These are phyloP conservation scores for Sternotherus odoratus DNA, from an alignment of 2,797 vertebrate genomes.

Conservation along the genomic window DNA sequence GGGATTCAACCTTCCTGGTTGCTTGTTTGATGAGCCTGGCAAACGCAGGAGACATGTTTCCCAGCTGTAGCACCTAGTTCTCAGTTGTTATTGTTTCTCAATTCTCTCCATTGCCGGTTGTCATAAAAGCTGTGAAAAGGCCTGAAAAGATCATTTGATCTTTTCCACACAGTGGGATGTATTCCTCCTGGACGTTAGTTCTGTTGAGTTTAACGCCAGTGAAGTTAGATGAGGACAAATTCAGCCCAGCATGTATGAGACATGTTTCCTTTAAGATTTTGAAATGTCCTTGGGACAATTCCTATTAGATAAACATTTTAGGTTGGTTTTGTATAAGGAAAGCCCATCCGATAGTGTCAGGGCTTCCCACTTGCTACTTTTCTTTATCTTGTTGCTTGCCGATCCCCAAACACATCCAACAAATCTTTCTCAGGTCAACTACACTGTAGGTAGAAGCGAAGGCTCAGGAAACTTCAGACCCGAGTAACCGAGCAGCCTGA, in stretches of 20 bases:
- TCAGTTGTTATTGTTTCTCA: not conserved
- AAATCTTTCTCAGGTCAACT: not conserved
- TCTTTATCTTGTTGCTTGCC: not conserved
- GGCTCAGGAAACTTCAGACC: not conserved
- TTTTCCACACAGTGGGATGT: not conserved
- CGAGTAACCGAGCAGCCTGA: fast-evolving
- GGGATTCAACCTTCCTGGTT: not conserved
- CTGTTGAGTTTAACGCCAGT: not conserved
- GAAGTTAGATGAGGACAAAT: not conserved
- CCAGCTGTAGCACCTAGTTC: slow-evolving; percentile 20
- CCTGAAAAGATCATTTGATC: not conserved
- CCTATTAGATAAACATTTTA: not conserved
- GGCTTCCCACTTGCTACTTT: not conserved
- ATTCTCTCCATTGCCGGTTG: not conserved
- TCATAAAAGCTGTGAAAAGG: not conserved
- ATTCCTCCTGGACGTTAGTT: not conserved
- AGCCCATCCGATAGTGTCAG: not conserved
- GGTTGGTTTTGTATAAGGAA: not conserved
- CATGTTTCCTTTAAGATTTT: not conserved
- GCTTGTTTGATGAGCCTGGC: not conserved
- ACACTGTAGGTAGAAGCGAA: fast-evolving
- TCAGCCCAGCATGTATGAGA: not conserved
- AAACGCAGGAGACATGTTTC: not conserved
- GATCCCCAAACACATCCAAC: not conserved
- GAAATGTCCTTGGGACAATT: not conserved